Percentiles rank a stretch among this genome's conserved stretches.
phyloP scores from a whole-genome alignment of 92 coral and sea anemone species.

The Epizoanthus scotinus region DNA sequence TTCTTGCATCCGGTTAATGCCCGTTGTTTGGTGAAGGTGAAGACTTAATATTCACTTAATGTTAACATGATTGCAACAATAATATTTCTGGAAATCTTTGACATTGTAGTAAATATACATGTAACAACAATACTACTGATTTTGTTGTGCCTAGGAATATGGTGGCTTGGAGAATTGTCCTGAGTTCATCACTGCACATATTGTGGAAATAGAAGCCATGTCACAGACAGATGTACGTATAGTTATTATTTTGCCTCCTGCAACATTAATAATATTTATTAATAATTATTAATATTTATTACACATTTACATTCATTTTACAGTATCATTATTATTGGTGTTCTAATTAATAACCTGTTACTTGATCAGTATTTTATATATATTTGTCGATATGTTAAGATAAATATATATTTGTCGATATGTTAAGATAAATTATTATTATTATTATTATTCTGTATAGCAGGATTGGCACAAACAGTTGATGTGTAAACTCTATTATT shows the following conservation, averaged over 20 bases:
- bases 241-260: not conserved
- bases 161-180: slow-evolving; percentile 92
- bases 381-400: too few species aligned
- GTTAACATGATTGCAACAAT: not conserved
- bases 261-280: too few species aligned
- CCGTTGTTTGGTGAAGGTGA: slow-evolving; percentile 88
- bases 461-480: too few species aligned
- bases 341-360: too few species aligned
- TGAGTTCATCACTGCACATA: slow-evolving; percentile 67
- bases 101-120: not conserved
- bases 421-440: too few species aligned
- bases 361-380: too few species aligned
- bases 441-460: too few species aligned
- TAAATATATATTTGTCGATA: too few species aligned
- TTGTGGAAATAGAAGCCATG: slow-evolving; percentile 81
- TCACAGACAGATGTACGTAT: slow-evolving; percentile 84
- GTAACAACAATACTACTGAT: not conserved
- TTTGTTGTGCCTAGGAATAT: slow-evolving; percentile 73
- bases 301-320: too few species aligned
- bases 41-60: not conserved
- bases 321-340: too few species aligned
- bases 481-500: too few species aligned
- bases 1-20: slow-evolving; percentile 94
- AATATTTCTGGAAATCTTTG: not conserved
- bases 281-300: too few species aligned